Percentiles rank a stretch among this genome's conserved stretches.
Conservation (phyloP, 2,888 invertebrate genomes). For the Agonopterix alstromeriana region DNA sequence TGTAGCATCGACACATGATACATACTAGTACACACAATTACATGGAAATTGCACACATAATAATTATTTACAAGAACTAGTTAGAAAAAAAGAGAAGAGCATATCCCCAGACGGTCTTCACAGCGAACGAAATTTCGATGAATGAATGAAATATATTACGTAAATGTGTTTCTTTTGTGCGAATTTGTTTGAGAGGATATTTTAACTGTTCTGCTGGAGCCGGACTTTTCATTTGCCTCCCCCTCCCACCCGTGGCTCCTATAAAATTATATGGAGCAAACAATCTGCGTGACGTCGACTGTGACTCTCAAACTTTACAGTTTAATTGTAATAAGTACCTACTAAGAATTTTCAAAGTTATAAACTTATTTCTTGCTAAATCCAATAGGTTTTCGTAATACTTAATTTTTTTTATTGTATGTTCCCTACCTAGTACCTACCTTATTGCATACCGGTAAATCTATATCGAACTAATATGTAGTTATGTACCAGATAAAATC, state of each 20-base stretch:
- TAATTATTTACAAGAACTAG: no score
- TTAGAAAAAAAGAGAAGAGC: neutral
- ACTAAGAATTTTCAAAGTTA: no score
- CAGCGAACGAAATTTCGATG: conserved; percentile 12
- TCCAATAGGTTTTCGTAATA: no score
- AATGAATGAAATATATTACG: conserved; percentile 47
- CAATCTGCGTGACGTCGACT: conserved; percentile 38
- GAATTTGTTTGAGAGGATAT: conserved; percentile 37
- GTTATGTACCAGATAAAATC: no score
- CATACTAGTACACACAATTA: no score
- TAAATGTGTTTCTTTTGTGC: conserved; percentile 48
- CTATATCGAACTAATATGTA: no score
- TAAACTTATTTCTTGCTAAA: no score
- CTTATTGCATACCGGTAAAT: no score
- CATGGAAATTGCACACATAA: no score
- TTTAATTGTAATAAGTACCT: neutral
- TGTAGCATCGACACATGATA: no score
- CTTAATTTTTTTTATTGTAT: no score
- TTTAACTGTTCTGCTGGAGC: conserved; percentile 31
- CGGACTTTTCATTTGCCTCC: conserved; percentile 44
- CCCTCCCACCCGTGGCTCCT: conserved; percentile 27
- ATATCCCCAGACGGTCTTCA: neutral
- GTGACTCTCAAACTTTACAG: conserved; percentile 30
- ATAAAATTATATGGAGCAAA: conserved; percentile 63
- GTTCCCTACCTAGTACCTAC: no score